These are phyloP conservation scores for Chaetophractus vellerosus DNA, from an alignment of 2,797 vertebrate species.

Conservation along the genomic window DNA sequence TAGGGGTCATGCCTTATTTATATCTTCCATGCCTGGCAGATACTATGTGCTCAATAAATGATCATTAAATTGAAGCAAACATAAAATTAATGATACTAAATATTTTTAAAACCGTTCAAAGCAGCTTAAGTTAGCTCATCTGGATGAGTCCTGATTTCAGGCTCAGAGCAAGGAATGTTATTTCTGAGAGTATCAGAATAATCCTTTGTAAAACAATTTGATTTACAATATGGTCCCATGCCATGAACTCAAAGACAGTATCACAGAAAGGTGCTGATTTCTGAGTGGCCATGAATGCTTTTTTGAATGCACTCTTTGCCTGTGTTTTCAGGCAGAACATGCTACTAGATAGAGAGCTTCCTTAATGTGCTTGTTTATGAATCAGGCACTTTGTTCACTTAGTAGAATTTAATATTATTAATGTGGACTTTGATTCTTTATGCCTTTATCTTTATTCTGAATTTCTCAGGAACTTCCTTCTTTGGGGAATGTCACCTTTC, in stretches of 20 bases:
- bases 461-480: constrained; percentile 84
- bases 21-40: not conserved
- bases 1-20: not conserved
- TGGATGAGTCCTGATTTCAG: constrained; percentile 19
- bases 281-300: not conserved
- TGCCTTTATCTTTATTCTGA: constrained; percentile 84
- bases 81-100: constrained; percentile 50
- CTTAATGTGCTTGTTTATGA: constrained; percentile 83
- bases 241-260: not conserved
- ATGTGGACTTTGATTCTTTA: constrained; percentile 87
- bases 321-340: constrained; percentile 64
- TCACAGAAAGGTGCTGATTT: constrained; percentile 24
- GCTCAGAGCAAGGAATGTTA: not conserved
- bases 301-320: constrained; percentile 55
- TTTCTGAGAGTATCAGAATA: constrained; percentile 44
- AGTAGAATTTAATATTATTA: constrained; percentile 86
- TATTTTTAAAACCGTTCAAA: not conserved
- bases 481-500: constrained; percentile 85
- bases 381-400: constrained; percentile 83
- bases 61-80: constrained; percentile 60
- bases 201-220: not conserved
- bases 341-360: constrained; percentile 63
- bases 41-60: constrained; percentile 7
- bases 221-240: not conserved
- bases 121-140: not conserved